A percentile compares a stretch with the other conserved stretches of the same genome.
These are phyloP conservation scores for Mastacembelus armatus DNA, from an alignment of 2,797 vertebrate species.

Conservation along the genomic window DNA sequence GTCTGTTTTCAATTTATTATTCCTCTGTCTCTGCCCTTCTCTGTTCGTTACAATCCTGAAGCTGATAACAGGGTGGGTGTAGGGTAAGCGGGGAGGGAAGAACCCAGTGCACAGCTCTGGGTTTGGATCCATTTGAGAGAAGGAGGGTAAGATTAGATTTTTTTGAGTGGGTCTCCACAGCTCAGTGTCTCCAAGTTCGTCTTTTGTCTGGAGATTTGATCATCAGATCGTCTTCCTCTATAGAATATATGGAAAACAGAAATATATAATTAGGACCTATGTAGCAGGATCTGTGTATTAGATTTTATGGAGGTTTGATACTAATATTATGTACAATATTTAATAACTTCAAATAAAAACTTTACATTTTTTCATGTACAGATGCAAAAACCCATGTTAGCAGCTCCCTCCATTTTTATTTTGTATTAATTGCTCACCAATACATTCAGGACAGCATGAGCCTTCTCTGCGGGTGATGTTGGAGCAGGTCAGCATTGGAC, in stretches of 20 bases:
- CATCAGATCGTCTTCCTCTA: slow-evolving; percentile 59
- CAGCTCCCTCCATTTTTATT: no score
- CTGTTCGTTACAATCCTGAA: slow-evolving; percentile 68
- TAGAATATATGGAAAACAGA: slow-evolving; percentile 43
- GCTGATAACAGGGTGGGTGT: slow-evolving; percentile 70
- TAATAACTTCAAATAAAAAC: background rate
- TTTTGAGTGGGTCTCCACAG: background rate
- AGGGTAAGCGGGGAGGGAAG: background rate
- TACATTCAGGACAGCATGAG: slow-evolving; percentile 90
- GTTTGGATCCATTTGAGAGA: slow-evolving; percentile 23
- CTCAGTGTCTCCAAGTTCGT: slow-evolving; percentile 70
- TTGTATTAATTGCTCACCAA: slow-evolving; percentile 77
- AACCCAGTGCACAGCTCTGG: slow-evolving; percentile 71
- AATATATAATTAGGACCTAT: background rate
- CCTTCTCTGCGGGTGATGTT: slow-evolving; percentile 83
- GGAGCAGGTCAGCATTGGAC: slow-evolving; percentile 83
- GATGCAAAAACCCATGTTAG: no score
- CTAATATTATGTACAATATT: background rate
- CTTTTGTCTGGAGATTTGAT: slow-evolving; percentile 74
- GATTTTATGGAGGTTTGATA: no score
- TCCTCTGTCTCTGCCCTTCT: slow-evolving; percentile 32
- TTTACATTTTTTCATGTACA: background rate
- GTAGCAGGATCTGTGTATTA: background rate
- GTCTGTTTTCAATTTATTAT: slow-evolving; percentile 30
- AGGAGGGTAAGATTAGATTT: background rate